Evolutionary conservation across 53 echinoderm and acorn worm genomes (phyloP).

Genomic region (Glandiceps talaboti): DNA sequence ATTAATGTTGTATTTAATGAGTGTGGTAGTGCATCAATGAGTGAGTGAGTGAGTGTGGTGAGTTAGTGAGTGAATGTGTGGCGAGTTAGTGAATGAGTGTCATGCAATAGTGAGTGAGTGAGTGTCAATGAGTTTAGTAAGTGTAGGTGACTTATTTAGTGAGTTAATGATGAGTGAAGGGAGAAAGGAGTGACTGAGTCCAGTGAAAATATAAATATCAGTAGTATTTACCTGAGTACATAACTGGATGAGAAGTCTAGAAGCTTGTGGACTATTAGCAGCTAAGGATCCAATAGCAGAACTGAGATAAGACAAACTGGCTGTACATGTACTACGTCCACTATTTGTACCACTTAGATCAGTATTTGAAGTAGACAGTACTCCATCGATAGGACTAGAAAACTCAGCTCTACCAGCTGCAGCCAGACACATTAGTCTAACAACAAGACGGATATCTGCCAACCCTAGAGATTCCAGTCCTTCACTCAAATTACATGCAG

Average conservation of each 20-base stretch:
- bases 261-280: constrained; percentile 62
- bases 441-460: constrained; percentile 87
- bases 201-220: no score
- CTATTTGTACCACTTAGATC: constrained; percentile 21
- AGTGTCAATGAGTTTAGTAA: no score
- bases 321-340: constrained; percentile 21
- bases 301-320: constrained; percentile 83
- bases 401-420: constrained; percentile 93
- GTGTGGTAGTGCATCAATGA: no score
- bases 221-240: constrained; percentile 96
- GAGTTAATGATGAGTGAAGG: no score
- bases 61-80: no score
- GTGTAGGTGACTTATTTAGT: no score
- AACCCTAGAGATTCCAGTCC: constrained; percentile 80
- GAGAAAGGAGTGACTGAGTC: no score
- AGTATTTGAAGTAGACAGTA: constrained; percentile 5
- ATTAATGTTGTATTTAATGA: no score
- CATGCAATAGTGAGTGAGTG: no score
- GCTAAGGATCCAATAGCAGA: constrained; percentile 80
- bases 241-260: constrained; percentile 83
- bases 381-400: constrained; percentile 12
- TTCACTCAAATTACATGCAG: constrained; percentile 82
- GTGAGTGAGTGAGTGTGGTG: no score
- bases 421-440: constrained; percentile 87
- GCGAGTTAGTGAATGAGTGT: no score